Percentiles rank a stretch among this genome's conserved stretches.
Evolutionary conservation across 2,888 invertebrate genomes (phyloP).

Genomic region (Hyposoter dolosus): DNA sequence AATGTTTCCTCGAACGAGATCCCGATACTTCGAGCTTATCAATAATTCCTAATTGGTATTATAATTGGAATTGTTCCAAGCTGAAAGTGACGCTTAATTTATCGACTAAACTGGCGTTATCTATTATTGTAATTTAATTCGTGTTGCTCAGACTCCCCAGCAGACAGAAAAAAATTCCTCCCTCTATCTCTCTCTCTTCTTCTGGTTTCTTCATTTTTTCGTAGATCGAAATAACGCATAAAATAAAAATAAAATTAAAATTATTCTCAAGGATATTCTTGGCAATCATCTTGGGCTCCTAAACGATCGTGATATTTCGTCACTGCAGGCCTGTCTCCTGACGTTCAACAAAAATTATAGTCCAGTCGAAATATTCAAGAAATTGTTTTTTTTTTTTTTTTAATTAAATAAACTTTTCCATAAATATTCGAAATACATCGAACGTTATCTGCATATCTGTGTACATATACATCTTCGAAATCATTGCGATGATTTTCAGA

Average conservation of each 20-base stretch:
- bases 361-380: constrained; percentile 10
- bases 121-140: constrained; percentile 68
- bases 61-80: constrained; percentile 65
- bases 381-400: constrained; percentile 14
- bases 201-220: not conserved
- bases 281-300: constrained; percentile 47
- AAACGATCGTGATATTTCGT: constrained; percentile 61
- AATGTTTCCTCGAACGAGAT: constrained; percentile 13
- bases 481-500: constrained; percentile 1
- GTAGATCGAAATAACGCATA: constrained; percentile 39
- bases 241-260: constrained; percentile 52
- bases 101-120: constrained; percentile 62
- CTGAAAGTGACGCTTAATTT: constrained; percentile 51
- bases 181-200: not conserved
- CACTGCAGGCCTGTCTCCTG: constrained; percentile 39
- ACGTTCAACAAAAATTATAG: constrained; percentile 33
- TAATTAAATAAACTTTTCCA: constrained; percentile 25
- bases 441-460: not conserved
- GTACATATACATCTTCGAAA: not conserved
- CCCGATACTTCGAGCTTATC: constrained; percentile 39
- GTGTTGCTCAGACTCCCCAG: constrained; percentile 24
- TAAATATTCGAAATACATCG: not conserved
- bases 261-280: constrained; percentile 60
- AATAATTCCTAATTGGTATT: constrained; percentile 66
- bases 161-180: constrained; percentile 46